Evolutionary conservation across 1,140 invertebrate genomes (phyloP).

Genomic region (Plectrocnemia conspersa): DNA sequence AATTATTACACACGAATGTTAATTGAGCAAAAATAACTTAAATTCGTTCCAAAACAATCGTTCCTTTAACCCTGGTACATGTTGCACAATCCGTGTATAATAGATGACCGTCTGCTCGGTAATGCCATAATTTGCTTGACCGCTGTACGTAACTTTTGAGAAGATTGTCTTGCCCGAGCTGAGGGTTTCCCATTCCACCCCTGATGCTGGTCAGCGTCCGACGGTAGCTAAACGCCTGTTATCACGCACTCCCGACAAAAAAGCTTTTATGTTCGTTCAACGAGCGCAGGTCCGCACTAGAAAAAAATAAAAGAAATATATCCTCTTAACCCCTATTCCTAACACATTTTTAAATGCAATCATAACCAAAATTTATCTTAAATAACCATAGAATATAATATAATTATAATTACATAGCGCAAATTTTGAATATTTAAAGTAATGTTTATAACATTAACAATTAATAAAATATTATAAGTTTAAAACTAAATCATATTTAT

Average conservation of each 20-base stretch:
- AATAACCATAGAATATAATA: too few species aligned
- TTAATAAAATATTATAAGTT: too few species aligned
- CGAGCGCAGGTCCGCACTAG: constrained; percentile 21
- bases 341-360: too few species aligned
- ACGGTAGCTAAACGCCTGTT: constrained; percentile 49
- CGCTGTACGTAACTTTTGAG: constrained; percentile 19
- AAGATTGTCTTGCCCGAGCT: constrained; percentile 23
- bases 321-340: not conserved
- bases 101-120: constrained; percentile 1
- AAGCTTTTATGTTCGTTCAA: constrained; percentile 33
- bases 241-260: constrained; percentile 45
- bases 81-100: constrained; percentile 11
- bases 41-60: too few species aligned
- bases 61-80: too few species aligned
- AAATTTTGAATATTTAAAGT: too few species aligned
- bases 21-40: too few species aligned
- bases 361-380: too few species aligned
- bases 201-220: constrained; percentile 35
- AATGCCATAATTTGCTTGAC: constrained; percentile 15
- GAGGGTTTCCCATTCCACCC: constrained; percentile 17
- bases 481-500: too few species aligned
- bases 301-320: not conserved
- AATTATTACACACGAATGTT: too few species aligned
- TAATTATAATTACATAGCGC: too few species aligned
- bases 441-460: too few species aligned